Conservation (phyloP, 2,113 vertebrate species). For the Oreotrochilus melanogaster region DNA sequence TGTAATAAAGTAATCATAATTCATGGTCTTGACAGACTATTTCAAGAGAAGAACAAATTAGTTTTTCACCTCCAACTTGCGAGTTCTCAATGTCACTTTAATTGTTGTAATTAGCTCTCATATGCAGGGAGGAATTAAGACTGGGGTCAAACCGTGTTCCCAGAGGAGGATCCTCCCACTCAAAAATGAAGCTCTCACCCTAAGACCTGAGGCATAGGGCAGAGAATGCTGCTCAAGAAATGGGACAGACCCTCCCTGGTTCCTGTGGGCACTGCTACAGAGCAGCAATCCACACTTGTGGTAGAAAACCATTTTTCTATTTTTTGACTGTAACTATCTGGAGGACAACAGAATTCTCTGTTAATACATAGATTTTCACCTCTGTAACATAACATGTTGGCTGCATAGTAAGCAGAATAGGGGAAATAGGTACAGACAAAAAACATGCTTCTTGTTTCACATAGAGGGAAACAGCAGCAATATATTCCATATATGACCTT, state of each 20-base stretch:
- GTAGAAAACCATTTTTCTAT: background rate
- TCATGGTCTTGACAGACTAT: background rate
- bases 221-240: background rate
- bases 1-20: background rate
- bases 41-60: background rate
- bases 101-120: background rate
- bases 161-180: background rate
- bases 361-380: background rate
- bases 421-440: background rate
- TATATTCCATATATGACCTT: background rate
- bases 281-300: accelerated
- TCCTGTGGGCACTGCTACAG: background rate
- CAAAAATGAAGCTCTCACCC: background rate
- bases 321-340: background rate
- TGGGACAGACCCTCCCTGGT: background rate
- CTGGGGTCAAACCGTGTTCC: background rate
- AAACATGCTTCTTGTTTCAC: background rate
- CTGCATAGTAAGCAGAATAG: background rate
- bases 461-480: background rate
- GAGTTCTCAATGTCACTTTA: background rate
- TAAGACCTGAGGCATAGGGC: background rate
- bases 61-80: background rate
- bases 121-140: background rate
- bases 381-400: background rate
- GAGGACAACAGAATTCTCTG: background rate